Evolutionary conservation across 2,888 invertebrate genomes (phyloP).

Genomic region (Frankliniella fusca): DNA sequence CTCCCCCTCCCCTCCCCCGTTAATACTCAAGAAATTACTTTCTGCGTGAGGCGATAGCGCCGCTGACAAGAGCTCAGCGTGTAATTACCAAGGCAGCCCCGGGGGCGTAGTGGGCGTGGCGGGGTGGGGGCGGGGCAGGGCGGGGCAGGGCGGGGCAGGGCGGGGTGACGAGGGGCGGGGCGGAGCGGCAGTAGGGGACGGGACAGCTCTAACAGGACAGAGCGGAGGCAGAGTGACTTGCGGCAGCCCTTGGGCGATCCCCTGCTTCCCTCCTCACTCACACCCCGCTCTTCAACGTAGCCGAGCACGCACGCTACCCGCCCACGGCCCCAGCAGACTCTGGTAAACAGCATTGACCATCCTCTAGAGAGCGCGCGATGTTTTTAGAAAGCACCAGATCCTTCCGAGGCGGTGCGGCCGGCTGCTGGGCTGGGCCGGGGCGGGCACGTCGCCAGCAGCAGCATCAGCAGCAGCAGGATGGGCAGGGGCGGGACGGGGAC

Average conservation of each 20-base stretch:
- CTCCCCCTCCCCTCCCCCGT: too few relatives aligned
- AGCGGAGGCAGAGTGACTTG: not conserved
- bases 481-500: too few relatives aligned
- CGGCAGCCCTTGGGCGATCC: too few relatives aligned
- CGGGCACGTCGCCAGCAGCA: too few relatives aligned
- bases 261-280: not conserved
- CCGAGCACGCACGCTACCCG: not conserved
- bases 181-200: not conserved
- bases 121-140: not conserved
- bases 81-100: too few relatives aligned
- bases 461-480: not conserved
- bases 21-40: too few relatives aligned
- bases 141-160: not conserved
- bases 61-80: too few relatives aligned
- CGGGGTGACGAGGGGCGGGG: not conserved
- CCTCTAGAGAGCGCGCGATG: not conserved
- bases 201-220: not conserved
- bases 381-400: too few relatives aligned
- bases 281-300: not conserved
- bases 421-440: not conserved
- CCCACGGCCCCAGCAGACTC: not conserved
- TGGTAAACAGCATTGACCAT: conserved; percentile 5
- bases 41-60: too few relatives aligned
- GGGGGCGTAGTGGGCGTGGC: not conserved
- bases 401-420: not conserved